A percentile compares a stretch with the other conserved stretches of the same genome.
Conservation (phyloP, 2,797 vertebrate genomes). For the Triplophysa yarkandensis region DNA sequence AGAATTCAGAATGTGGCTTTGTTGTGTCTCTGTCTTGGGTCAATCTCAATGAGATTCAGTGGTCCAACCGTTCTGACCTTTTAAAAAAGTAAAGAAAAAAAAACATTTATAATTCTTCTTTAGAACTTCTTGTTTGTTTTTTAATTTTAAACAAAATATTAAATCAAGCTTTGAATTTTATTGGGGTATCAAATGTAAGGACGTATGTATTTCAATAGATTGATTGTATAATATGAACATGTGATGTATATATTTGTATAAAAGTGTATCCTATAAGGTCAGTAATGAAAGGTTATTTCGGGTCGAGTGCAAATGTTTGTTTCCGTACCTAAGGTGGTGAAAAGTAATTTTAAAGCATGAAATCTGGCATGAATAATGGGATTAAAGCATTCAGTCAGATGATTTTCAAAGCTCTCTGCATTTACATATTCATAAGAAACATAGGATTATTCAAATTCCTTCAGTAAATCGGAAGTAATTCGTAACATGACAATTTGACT, state of each 20-base stretch:
- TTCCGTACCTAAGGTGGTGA: slow-evolving; percentile 57
- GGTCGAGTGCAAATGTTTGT: slow-evolving; percentile 27
- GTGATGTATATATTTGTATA: not conserved
- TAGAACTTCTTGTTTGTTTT: too few relatives aligned
- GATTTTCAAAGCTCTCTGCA: slow-evolving; percentile 51
- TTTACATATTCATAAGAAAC: slow-evolving; percentile 52
- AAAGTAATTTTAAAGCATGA: slow-evolving; percentile 68
- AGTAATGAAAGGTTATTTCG: not conserved
- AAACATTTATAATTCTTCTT: too few relatives aligned
- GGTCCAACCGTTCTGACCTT: too few relatives aligned
- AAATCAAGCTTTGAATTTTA: too few relatives aligned
- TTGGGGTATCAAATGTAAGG: too few relatives aligned
- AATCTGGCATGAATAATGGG: slow-evolving; percentile 68
- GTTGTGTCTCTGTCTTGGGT: not conserved
- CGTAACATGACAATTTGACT: slow-evolving; percentile 31
- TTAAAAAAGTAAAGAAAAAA: too few relatives aligned
- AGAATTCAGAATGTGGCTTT: not conserved
- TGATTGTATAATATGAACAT: not conserved
- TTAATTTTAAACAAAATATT: too few relatives aligned
- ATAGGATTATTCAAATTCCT: slow-evolving; percentile 42
- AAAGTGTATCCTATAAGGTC: not conserved
- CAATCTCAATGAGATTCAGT: not conserved
- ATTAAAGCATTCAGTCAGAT: slow-evolving; percentile 61
- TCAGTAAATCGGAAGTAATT: slow-evolving; percentile 32
- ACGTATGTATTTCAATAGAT: too few relatives aligned